Conservation (phyloP, 2,113 vertebrate genomes). For the Galbula dea region DNA sequence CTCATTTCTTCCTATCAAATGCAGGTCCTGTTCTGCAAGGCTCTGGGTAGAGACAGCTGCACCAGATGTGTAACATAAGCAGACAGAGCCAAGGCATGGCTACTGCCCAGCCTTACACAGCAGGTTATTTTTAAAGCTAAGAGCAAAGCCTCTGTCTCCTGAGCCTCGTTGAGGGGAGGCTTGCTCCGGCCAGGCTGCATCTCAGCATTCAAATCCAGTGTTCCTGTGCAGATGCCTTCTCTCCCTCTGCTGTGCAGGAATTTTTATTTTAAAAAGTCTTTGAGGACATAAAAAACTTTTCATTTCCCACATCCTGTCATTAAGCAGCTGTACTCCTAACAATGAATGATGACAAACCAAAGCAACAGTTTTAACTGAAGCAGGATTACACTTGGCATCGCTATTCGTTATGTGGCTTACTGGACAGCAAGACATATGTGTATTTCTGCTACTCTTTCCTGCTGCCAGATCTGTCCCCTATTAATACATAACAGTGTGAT, state of each 20-base stretch:
- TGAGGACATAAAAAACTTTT: slow-evolving; percentile 20
- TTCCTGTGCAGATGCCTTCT: not conserved
- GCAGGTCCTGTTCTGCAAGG: not conserved
- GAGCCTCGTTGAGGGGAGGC: not conserved
- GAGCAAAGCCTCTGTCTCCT: not conserved
- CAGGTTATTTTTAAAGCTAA: slow-evolving; percentile 37
- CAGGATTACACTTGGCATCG: slow-evolving; percentile 28
- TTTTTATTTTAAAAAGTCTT: slow-evolving; percentile 40
- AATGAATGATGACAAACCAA: slow-evolving; percentile 57
- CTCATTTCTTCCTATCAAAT: not conserved
- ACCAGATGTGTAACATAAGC: not conserved
- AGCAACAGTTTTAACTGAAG: slow-evolving; percentile 46
- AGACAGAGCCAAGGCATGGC: not conserved
- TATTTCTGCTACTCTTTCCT: not conserved
- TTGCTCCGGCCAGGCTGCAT: not conserved
- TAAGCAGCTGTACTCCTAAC: slow-evolving; percentile 42
- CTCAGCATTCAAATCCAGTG: not conserved
- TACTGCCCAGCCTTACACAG: not conserved
- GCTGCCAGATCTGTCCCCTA: slow-evolving; percentile 1
- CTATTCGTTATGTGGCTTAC: slow-evolving; percentile 40
- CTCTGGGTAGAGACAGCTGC: not conserved
- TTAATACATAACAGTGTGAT: not conserved
- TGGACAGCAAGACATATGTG: slow-evolving; percentile 56
- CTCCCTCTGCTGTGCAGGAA: slow-evolving; percentile 1
- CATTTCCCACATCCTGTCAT: slow-evolving; percentile 52